These are phyloP conservation scores for Ormyrus pomaceus DNA, from an alignment of 2,888 invertebrate genomes.

Conservation along the genomic window DNA sequence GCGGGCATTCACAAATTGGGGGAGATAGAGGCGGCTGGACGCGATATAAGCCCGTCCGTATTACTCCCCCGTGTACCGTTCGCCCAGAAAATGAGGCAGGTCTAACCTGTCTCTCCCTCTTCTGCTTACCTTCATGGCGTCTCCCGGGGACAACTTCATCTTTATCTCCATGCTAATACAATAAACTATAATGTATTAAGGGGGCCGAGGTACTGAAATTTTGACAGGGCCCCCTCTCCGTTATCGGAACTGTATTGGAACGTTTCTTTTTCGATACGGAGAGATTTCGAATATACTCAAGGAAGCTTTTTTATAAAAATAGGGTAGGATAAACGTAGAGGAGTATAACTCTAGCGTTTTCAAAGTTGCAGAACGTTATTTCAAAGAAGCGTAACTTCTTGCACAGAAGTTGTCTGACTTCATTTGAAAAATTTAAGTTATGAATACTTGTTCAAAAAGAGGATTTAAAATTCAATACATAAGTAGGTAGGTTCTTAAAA, in stretches of 20 bases:
- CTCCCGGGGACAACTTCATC: constrained; percentile 46
- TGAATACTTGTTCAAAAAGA: not conserved
- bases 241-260: too few species aligned
- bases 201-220: too few species aligned
- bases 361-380: constrained; percentile 19
- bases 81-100: constrained; percentile 51
- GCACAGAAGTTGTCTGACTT: not conserved
- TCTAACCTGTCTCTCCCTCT: constrained; percentile 22
- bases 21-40: not conserved
- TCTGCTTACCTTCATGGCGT: constrained; percentile 2
- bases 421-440: constrained; percentile 15
- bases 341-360: not conserved
- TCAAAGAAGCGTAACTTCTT: not conserved
- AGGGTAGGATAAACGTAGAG: too few species aligned
- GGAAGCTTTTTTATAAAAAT: too few species aligned
- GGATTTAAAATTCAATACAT: not conserved
- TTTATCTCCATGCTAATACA: constrained; percentile 44
- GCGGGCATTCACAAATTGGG: constrained; percentile 19
- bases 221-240: too few species aligned
- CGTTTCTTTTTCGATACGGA: too few species aligned
- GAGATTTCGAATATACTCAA: too few species aligned
- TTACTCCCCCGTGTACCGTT: constrained; percentile 50
- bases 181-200: constrained; percentile 9
- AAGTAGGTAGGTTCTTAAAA: not conserved
- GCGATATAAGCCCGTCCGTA: not conserved